Base-by-base conservation (phyloP, 2,113 vertebrate genomes). In the Gasterosteus aculeatus region DNA sequence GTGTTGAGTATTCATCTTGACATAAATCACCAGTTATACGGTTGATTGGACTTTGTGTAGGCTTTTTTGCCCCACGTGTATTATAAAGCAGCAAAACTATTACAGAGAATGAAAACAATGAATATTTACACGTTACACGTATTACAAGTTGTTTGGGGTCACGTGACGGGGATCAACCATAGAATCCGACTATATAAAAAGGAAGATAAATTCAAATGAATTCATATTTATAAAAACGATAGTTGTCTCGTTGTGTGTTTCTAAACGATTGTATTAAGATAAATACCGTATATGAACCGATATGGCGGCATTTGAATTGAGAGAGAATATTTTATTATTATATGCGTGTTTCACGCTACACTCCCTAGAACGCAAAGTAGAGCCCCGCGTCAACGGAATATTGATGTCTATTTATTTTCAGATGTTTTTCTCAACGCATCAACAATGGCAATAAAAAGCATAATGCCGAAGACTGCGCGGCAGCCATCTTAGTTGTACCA, bases 401-500 rank as follows among this genome's bases (percentile, higher is more conserved):
- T 38, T 38, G 4, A 7, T 38, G 35, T 38, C 46, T 0, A 61
- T 35, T 35, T 5, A 1, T 39, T 61, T 42, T 0, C 14, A 60
- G 33, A 18, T 59, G 9, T 29, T 14, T 72, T 49, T 31, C 3
- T 35, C 3, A 19, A 2, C 51, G 59, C 47, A 18, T 7, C 0
- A 61, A 31, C 18, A 10, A 31, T 44, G 64, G 54, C 60, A 54
- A 0, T 44, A 56, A 11, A 26, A 29, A 14, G 6, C 4, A 41
- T 3, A 5, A 2, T 10, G 10, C 2, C 2, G 18, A 57, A 1
- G 6, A 70, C 12, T 74, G 19, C 46, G 11, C 41, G 77, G 84
- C 89, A 31, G 92, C 90, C 90, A 92, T 93, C 77, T 91, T 92
- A 84, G 76, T 54, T 80, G 84, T 79, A 67, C 41, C 58, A 49